Evolutionary conservation across 64 coral and sea anemone genomes (phyloP), one percentile per base, ranked within the genome.

Genomic region (Trachythela sp.): DNA sequence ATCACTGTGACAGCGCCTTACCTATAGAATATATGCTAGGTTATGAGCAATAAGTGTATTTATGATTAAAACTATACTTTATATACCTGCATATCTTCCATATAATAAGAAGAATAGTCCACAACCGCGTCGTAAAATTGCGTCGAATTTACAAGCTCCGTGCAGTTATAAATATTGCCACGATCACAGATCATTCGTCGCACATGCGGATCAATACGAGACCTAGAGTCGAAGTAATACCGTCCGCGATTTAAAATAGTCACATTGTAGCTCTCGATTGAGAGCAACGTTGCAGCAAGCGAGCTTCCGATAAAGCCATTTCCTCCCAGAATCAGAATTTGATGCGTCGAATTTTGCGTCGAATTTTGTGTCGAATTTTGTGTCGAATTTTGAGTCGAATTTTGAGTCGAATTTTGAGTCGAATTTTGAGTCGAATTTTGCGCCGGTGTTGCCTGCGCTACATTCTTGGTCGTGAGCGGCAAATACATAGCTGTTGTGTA

Each of bases 201-300:
- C 22, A 94, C 93, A 86, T 54, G 91, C 18, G 93, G 89, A 24
- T 94, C 90, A n/a, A 94, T 91, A 70, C 93, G 89, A 77, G 29
- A n/a, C n/a, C 48, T 29, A 7, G 85, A 88, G 87, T 94, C 93
- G 86, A 89, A 94, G 45, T 94, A 91, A 85, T 85, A 89, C 3
- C 59, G 90, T 31, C 93, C 93, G 48, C 93, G 93, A 85, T 91
- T 87, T 13, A 91, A 31, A 84, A 88, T 54, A 7, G 93, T 91
- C 38, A 94, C 83, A 14, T 94, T 80, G 13, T 75, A 64, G 8
- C 33, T 37, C 4, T 39, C 75, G 7, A 39, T 18, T 9, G 34
- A 35, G 30, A 80, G 75, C 31, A 80, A 30, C 17, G 31, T 80
- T 35, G 18, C 75, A 13, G 35, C 75, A 9, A 80, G 75, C 37